Evolutionary conservation across 2,797 vertebrate genomes (phyloP).

Genomic region (Anableps anableps): DNA sequence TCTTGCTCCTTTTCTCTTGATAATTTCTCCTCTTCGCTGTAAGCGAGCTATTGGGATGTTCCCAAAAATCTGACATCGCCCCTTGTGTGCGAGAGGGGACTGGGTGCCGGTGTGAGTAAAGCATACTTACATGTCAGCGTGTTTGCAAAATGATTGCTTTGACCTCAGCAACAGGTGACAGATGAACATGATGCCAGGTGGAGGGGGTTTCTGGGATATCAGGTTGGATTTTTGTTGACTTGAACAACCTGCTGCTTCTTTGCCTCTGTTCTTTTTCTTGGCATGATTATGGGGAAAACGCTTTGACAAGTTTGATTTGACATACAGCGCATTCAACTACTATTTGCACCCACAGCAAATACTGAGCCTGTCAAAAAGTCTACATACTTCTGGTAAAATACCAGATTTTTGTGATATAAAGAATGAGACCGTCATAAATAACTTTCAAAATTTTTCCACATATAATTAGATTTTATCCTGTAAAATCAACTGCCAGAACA

Average conservation of each 20-base stretch:
- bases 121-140: conserved; percentile 46
- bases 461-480: neutral
- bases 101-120: conserved; percentile 37
- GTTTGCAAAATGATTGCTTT: conserved; percentile 59
- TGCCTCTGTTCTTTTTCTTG: neutral
- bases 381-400: neutral
- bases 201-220: conserved; percentile 34
- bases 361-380: neutral
- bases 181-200: conserved; percentile 36
- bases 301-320: neutral
- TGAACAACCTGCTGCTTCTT: conserved; percentile 27
- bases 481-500: neutral
- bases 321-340: no score
- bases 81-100: conserved; percentile 21
- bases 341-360: neutral
- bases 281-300: conserved; percentile 11
- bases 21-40: conserved; percentile 22
- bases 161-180: conserved; percentile 61
- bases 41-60: conserved; percentile 53
- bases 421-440: neutral
- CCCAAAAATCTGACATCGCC: conserved; percentile 59
- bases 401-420: neutral
- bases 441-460: neutral
- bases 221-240: conserved; percentile 51
- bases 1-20: neutral